Base-by-base conservation (phyloP, 2,888 invertebrate genomes). In the Parnassius smintheus region DNA sequence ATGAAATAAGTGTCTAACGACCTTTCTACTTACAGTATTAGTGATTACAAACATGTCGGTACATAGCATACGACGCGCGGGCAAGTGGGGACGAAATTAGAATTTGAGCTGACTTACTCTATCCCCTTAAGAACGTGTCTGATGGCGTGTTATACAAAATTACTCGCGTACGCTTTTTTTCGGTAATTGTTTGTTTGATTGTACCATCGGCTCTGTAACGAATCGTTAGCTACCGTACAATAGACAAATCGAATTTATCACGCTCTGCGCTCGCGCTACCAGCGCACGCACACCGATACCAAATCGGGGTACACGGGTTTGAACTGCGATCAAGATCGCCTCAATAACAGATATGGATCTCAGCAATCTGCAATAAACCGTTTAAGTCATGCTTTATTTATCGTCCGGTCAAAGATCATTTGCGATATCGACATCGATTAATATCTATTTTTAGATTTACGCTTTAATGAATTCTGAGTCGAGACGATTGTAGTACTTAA, bases 221-320 rank as follows among this genome's bases (percentile, higher is more conserved):
- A 81, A 81, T 83, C 78, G 82, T 83, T 85, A 81, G 71, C 66
- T 67, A 66, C 78, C 72, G 77, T 77, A 82, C 81, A 84, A 82
- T 78, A 77, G 77, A 82, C 84, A 83, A 86, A 87, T 85, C 76
- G 83, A 80, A 83, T 83, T 77, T 82, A 82, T 81, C 80, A 81
- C 79, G 83, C 76, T 74, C 75, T 73, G 63, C 68, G 75, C 76
- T 73, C 82, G 72, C 71, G 61, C 65, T 35, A 12, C 18, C 46
- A 56, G 35, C 18, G 46, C 53, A 18, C 44, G 52, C 62, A 62
- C 59, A 62, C 13, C 48, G 42, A 35, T 53, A 22, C 49, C 53
- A 50, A 50, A 50, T 61, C 55, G 61, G 9, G 42, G 49, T n/a
- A 49, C 55, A 25, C 35, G 45, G 50, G 13, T 59, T 59, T 35